Conservation (phyloP, 2,797 vertebrate species). For the Petrocephalus schoutedeni region DNA sequence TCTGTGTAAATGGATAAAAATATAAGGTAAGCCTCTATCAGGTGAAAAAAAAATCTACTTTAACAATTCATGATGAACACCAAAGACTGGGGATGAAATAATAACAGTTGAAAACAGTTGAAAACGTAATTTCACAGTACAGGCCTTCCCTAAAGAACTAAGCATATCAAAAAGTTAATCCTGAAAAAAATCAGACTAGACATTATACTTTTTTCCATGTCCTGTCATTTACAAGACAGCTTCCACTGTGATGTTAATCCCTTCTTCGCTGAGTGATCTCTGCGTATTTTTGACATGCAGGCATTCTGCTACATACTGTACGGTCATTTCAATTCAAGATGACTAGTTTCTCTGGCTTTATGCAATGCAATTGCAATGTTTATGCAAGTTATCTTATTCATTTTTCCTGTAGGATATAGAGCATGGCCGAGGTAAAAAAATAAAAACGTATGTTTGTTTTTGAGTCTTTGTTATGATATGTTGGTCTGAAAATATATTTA, state of each 20-base stretch:
- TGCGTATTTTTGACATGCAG: slow-evolving; percentile 23
- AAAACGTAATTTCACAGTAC: neutral
- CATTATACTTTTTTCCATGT: slow-evolving; percentile 39
- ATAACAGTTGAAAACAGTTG: neutral
- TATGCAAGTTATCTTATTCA: slow-evolving; percentile 52
- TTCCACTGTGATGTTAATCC: slow-evolving; percentile 29
- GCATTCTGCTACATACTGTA: slow-evolving; percentile 51
- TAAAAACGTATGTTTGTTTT: too few species aligned
- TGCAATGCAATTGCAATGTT: too few species aligned
- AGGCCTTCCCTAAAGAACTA: neutral
- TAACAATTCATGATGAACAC: neutral
- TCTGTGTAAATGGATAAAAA: neutral
- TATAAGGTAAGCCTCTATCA: neutral
- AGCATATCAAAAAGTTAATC: neutral
- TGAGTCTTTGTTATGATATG: too few species aligned
- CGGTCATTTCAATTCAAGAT: slow-evolving; percentile 48
- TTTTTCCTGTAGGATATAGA: slow-evolving; percentile 56
- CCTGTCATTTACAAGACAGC: slow-evolving; percentile 32
- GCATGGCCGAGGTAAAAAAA: slow-evolving; percentile 46
- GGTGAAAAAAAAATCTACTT: neutral
- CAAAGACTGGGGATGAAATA: neutral
- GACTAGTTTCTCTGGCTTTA: slow-evolving; percentile 44
- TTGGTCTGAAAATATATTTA: too few species aligned
- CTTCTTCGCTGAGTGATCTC: neutral
- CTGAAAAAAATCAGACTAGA: neutral